Evolutionary conservation across 2,113 vertebrate species (phyloP).

Genomic region (Sitta europaea): DNA sequence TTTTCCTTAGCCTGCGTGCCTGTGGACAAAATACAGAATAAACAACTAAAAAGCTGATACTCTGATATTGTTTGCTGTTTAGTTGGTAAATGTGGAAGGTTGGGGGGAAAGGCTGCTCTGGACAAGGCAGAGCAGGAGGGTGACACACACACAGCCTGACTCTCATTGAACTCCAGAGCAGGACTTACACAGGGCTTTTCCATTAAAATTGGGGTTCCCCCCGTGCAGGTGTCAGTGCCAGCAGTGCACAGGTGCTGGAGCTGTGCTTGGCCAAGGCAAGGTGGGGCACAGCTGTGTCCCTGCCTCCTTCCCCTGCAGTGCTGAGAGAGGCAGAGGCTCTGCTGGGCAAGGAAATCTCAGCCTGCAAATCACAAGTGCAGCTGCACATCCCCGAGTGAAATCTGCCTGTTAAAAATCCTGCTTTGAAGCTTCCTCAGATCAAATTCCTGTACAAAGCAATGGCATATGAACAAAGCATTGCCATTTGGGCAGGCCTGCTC

Average conservation of each 20-base stretch:
- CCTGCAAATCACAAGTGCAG: neutral
- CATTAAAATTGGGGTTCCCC: conserved; percentile 30
- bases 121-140: fast-evolving
- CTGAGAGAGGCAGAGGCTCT: neutral
- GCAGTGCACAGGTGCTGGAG: conserved; percentile 15
- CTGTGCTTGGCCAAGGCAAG: conserved; percentile 22
- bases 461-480: neutral
- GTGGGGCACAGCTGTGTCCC: neutral
- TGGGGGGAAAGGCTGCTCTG: neutral
- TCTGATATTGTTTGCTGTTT: fast-evolving
- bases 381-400: neutral
- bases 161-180: conserved; percentile 76
- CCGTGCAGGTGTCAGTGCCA: conserved; percentile 52
- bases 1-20: no score
- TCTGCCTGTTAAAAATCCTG: neutral
- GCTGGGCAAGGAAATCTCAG: neutral
- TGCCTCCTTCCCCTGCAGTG: no score
- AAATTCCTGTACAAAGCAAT: neutral
- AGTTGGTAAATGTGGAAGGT: neutral
- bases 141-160: conserved; percentile 29
- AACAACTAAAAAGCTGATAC: fast-evolving
- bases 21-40: no score
- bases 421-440: neutral
- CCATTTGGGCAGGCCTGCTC: neutral
- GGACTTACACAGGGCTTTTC: conserved; percentile 63